Evolutionary conservation across 2,888 invertebrate species (phyloP).

Genomic region (Proisotoma minuta): DNA sequence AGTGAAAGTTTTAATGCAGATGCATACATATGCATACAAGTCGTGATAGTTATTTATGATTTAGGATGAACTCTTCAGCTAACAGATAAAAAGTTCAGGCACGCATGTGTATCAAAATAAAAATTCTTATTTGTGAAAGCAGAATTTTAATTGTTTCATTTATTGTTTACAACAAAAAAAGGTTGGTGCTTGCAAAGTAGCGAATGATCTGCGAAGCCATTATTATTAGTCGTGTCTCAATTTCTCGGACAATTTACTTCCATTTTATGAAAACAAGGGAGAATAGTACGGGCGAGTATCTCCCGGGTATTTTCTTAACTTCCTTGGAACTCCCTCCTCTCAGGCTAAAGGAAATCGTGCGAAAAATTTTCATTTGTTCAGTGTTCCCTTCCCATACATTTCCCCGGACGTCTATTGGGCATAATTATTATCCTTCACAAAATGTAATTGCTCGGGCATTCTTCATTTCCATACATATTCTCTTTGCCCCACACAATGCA

Average conservation of each 20-base stretch:
- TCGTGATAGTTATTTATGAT: too few species aligned
- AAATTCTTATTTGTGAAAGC: too few species aligned
- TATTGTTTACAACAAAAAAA: too few species aligned
- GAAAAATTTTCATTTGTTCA: conserved; percentile 42
- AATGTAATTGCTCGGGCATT: background rate
- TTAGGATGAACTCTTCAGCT: too few species aligned
- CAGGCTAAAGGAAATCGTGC: conserved; percentile 40
- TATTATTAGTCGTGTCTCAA: background rate
- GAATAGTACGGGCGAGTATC: conserved; percentile 16
- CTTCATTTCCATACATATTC: background rate
- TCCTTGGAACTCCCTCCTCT: conserved; percentile 30
- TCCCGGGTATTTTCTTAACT: conserved; percentile 34
- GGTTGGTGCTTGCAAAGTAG: too few species aligned
- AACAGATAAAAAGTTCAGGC: too few species aligned
- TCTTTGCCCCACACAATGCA: too few species aligned
- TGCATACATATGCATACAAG: too few species aligned
- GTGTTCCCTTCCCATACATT: conserved; percentile 5
- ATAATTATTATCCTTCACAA: conserved; percentile 12
- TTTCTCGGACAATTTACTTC: conserved; percentile 28
- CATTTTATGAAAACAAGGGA: conserved; percentile 9
- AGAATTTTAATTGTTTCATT: too few species aligned
- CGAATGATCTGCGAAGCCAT: background rate
- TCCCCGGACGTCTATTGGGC: background rate
- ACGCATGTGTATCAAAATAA: too few species aligned
- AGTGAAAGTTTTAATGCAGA: too few species aligned